phyloP scores from a whole-genome alignment of 1,140 invertebrate genomes.

The Eumaeus atala region DNA sequence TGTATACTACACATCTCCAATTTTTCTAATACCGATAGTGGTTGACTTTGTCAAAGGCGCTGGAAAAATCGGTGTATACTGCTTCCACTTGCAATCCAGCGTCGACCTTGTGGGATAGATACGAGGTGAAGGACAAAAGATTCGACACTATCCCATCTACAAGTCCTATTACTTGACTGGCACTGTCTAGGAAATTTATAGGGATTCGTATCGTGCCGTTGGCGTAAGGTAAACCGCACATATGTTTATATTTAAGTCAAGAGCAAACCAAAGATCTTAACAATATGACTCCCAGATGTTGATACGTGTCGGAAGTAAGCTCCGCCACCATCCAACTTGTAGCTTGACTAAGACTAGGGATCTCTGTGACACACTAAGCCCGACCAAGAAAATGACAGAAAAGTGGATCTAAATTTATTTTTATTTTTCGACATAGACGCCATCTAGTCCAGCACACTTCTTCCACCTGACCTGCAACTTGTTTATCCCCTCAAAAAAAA shows the following conservation, averaged over 20 bases:
- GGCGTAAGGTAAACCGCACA: constrained; percentile 1
- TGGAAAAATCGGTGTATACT: too few relatives aligned
- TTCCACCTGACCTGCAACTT: too few relatives aligned
- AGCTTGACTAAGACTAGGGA: not conserved
- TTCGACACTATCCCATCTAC: not conserved
- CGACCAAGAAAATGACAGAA: too few relatives aligned
- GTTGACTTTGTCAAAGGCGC: not conserved
- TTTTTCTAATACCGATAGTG: not conserved
- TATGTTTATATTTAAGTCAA: not conserved
- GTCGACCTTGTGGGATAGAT: not conserved
- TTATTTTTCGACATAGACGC: too few relatives aligned
- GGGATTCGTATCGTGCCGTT: not conserved
- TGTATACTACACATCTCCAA: not conserved
- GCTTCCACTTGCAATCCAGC: not conserved
- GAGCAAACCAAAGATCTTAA: constrained; percentile 4
- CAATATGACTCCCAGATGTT: not conserved
- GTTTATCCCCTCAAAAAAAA: too few relatives aligned
- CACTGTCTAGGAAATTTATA: not conserved
- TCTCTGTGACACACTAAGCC: constrained; percentile 1
- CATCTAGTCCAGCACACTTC: too few relatives aligned
- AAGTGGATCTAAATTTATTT: too few relatives aligned
- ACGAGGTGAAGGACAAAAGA: not conserved
- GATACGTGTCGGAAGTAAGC: not conserved
- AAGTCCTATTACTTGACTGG: not conserved
- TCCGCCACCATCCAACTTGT: constrained; percentile 3